Evolutionary conservation across 2,888 invertebrate species (phyloP).

Genomic region (Sialis fuliginosa): DNA sequence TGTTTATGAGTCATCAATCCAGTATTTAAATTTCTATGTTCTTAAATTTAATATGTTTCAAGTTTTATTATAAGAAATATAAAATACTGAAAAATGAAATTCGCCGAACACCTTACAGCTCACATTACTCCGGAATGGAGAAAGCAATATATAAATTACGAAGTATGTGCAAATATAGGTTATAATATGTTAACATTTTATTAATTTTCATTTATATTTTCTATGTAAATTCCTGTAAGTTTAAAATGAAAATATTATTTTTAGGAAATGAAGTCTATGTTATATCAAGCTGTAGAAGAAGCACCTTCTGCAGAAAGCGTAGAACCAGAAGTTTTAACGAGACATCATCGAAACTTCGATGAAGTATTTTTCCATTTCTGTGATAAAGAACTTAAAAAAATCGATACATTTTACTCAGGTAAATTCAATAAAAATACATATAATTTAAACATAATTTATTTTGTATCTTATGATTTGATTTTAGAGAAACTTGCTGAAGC

Average conservation of each 20-base stretch:
- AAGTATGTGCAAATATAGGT: constrained; percentile 27
- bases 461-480: constrained; percentile 5
- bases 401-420: constrained; percentile 73
- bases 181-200: not conserved
- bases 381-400: constrained; percentile 71
- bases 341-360: constrained; percentile 63
- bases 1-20: no score
- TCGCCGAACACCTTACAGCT: constrained; percentile 71
- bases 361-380: constrained; percentile 73
- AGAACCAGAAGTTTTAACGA: constrained; percentile 47
- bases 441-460: not conserved
- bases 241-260: constrained; percentile 7
- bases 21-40: no score
- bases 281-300: constrained; percentile 62
- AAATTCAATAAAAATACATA: constrained; percentile 9
- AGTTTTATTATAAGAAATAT: no score
- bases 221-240: not conserved
- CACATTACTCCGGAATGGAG: constrained; percentile 89
- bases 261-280: constrained; percentile 69
- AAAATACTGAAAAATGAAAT: constrained; percentile 46
- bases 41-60: no score
- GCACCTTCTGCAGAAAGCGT: constrained; percentile 59
- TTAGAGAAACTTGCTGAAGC: constrained; percentile 77
- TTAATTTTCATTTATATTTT: not conserved
- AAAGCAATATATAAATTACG: constrained; percentile 66